Evolutionary conservation across 2,113 vertebrate genomes (phyloP).

Genomic region (Craseonycteris thonglongyai): DNA sequence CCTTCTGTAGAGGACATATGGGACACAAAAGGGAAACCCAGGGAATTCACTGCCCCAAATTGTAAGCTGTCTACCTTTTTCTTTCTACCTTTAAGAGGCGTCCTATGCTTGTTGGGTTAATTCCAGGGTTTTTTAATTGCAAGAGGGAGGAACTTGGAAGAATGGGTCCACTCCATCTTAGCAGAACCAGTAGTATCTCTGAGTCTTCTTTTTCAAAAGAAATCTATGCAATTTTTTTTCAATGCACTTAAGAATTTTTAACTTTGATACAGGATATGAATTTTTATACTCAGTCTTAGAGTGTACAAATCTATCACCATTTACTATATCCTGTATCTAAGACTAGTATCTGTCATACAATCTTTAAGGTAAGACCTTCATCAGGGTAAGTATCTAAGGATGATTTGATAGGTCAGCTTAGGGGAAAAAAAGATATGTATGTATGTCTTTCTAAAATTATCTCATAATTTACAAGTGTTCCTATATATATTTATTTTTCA

Average conservation of each 20-base stretch:
- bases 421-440: background rate
- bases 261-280: background rate
- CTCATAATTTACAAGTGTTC: conserved; percentile 35
- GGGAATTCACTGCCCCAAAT: too few species aligned
- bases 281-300: background rate
- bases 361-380: conserved; percentile 34
- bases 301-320: background rate
- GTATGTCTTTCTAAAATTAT: conserved; percentile 20
- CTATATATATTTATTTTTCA: conserved; percentile 44
- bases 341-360: background rate
- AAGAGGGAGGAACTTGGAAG: background rate
- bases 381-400: background rate
- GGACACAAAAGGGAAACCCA: background rate
- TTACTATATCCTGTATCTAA: background rate
- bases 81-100: background rate
- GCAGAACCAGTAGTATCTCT: background rate
- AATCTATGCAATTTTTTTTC: background rate
- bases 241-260: background rate
- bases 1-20: background rate
- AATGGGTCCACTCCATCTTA: background rate
- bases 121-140: background rate
- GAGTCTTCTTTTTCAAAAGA: background rate
- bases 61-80: background rate
- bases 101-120: background rate
- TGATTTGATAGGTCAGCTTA: conserved; percentile 17